Base-by-base conservation (phyloP, 2,797 vertebrate genomes). In the Acanthornis magna region DNA sequence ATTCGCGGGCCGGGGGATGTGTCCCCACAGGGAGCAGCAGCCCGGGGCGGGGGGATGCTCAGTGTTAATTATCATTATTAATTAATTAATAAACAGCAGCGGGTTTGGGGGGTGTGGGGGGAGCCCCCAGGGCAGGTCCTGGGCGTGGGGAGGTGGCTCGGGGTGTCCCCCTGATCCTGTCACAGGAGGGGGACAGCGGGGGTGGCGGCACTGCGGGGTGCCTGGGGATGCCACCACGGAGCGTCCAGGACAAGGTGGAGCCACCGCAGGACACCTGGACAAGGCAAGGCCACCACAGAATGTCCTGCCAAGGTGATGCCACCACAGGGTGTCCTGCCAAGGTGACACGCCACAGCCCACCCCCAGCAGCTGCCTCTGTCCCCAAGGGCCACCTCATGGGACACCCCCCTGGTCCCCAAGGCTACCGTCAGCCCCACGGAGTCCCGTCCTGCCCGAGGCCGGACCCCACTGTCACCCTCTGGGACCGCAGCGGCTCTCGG, bases 241-340 rank as follows among this genome's bases (percentile, higher is more conserved):
- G 7, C 8, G 7, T 6, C 62, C 22, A 12, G 30, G 63, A 6
- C 45, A 36, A 30, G 11, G 73, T 1, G n/a, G 11, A 25, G 42
- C 3, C 57, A 32, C 74, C 21, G 0, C 3, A 13, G 25, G 3
- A 8, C 1, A 26, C 10, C 30, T 14, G 13, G 48, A 1, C 45
- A 36, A 38, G 34, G n/a, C 2, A 15, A 6, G 8, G 45, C 3
- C 45, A 63, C 32, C 16, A 0, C 3, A 21, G 16, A 4, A 40
- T 18, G 7, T 6, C 47, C 43, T 38, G 38, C 13, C 38, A 18
- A 19, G 17, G 16, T 43, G 43, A 43, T 14, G 40, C 11, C 36
- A 53, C 60, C 13, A 1, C 3, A 12, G 13, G 1, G 23, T 3
- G 25, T 20, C 54, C 23, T 3, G 5, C 10, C 53, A 2, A 38